Evolutionary conservation across 1,140 invertebrate species (phyloP).

Genomic region (Condylostylus longicornis): DNA sequence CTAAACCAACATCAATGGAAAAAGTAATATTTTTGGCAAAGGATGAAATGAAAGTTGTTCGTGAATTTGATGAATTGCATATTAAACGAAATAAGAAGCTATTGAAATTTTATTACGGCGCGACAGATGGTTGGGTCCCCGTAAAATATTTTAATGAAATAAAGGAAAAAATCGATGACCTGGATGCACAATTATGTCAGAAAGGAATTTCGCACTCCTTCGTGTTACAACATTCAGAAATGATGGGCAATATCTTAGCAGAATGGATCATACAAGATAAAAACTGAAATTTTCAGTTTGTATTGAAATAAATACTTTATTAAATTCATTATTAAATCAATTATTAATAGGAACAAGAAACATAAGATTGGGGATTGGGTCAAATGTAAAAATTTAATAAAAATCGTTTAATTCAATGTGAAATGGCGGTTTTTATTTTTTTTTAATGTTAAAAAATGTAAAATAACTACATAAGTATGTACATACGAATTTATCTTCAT

Average conservation of each 20-base stretch:
- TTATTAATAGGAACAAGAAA: too few relatives aligned
- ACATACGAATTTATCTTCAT: too few relatives aligned
- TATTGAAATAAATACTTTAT: too few relatives aligned
- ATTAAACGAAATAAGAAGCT: constrained; percentile 38
- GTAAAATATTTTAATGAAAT: constrained; percentile 46
- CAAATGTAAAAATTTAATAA: too few relatives aligned
- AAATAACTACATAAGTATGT: too few relatives aligned
- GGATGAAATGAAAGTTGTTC: constrained; percentile 46
- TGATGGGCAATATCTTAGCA: constrained; percentile 45
- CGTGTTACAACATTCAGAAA: constrained; percentile 44
- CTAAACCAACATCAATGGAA: constrained; percentile 36
- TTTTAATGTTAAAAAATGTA: too few relatives aligned
- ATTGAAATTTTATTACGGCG: constrained; percentile 61
- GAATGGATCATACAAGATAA: constrained; percentile 37
- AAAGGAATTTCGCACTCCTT: constrained; percentile 56
- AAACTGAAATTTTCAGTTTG: too few relatives aligned
- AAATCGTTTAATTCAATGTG: too few relatives aligned
- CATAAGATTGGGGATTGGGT: too few relatives aligned
- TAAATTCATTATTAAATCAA: too few relatives aligned
- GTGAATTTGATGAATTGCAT: constrained; percentile 39
- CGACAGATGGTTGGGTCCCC: constrained; percentile 61
- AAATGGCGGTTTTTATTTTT: too few relatives aligned
- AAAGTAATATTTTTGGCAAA: constrained; percentile 43
- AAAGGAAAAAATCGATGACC: constrained; percentile 39
- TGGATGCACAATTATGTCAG: constrained; percentile 48